Evolutionary conservation across 2,888 invertebrate species (phyloP).

Genomic region (Flexamia atlantica): DNA sequence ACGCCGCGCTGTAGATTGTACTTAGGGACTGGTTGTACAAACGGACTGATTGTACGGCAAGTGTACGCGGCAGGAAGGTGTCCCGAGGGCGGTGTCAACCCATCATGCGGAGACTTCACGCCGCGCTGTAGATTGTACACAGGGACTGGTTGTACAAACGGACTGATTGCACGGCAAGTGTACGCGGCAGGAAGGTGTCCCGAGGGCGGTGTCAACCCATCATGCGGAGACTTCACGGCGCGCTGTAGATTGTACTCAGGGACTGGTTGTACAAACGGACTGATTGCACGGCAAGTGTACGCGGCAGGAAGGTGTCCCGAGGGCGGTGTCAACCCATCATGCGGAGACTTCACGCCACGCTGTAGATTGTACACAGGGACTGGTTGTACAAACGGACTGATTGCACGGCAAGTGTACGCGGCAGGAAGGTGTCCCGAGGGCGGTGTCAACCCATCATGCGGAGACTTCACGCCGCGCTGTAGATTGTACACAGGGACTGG

Average conservation of each 20-base stretch:
- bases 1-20: conserved; percentile 22
- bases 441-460: conserved; percentile 39
- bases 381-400: background rate
- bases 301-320: conserved; percentile 9
- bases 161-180: background rate
- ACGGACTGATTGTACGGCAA: conserved; percentile 29
- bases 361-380: background rate
- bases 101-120: conserved; percentile 32
- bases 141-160: background rate
- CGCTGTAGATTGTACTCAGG: background rate
- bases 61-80: background rate
- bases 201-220: conserved; percentile 38
- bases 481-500: background rate
- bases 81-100: conserved; percentile 37
- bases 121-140: conserved; percentile 3
- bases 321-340: conserved; percentile 27
- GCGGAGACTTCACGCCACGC: background rate
- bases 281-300: conserved; percentile 15
- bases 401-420: conserved; percentile 11
- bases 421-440: conserved; percentile 26
- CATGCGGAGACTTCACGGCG: background rate
- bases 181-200: conserved; percentile 23
- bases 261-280: background rate
- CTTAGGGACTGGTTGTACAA: background rate
- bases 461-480: background rate